A percentile compares a stretch with the other conserved stretches of the same genome.
Conservation (phyloP, 2,113 vertebrate species). For the Calypte anna region DNA sequence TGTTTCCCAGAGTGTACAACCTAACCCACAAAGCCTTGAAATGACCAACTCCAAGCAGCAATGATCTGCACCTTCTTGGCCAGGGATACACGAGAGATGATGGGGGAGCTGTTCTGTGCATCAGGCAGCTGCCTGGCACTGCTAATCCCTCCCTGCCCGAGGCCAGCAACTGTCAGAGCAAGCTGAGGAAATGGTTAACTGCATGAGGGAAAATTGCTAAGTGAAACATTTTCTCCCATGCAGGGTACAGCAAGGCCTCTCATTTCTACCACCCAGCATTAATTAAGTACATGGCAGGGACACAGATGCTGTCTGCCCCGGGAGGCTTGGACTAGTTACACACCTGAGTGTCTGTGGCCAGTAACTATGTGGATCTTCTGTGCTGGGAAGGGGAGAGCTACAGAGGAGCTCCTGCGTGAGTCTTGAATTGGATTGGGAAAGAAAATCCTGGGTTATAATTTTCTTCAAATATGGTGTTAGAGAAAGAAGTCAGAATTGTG, state of each 20-base stretch:
- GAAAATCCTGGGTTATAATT: not conserved
- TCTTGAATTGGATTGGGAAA: not conserved
- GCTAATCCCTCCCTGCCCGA: not conserved
- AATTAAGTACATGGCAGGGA: not conserved
- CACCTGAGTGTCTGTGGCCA: not conserved
- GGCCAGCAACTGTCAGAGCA: not conserved
- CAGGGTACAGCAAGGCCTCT: not conserved
- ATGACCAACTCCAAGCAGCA: not conserved
- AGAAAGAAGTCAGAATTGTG: not conserved
- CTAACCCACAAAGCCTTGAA: not conserved
- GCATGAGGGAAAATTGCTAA: conserved; percentile 3
- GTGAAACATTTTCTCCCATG: not conserved
- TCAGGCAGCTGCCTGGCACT: not conserved
- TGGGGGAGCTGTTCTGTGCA: not conserved
- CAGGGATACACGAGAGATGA: fast-evolving
- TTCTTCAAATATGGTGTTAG: not conserved
- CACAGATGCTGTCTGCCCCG: not conserved
- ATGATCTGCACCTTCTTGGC: not conserved
- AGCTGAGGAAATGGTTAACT: not conserved
- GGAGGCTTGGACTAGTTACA: not conserved
- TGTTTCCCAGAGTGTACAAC: not conserved
- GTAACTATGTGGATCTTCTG: not conserved
- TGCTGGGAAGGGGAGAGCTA: not conserved
- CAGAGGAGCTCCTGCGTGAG: not conserved
- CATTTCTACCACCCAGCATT: not conserved